These are phyloP conservation scores for Lasioglossum malachurum DNA, from an alignment of 2,888 invertebrate species.

Conservation along the genomic window DNA sequence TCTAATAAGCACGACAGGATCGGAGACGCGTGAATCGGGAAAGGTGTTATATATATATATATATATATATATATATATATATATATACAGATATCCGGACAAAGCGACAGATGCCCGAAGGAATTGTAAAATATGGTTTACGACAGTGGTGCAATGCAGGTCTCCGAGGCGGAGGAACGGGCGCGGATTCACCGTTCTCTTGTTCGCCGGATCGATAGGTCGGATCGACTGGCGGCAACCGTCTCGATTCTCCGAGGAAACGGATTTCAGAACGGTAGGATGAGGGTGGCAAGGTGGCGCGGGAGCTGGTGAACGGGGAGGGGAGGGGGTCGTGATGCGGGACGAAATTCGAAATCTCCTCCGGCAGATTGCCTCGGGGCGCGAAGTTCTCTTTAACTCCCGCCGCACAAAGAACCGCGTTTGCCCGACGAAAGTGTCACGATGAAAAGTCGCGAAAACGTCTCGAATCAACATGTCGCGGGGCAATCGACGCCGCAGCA, in stretches of 20 bases:
- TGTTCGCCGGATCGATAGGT: slow-evolving; percentile 59
- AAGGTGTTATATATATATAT: slow-evolving; percentile 5
- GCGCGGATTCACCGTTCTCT: slow-evolving; percentile 50
- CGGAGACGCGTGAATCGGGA: slow-evolving; percentile 36
- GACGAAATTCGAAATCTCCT: slow-evolving; percentile 73
- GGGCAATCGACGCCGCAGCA: slow-evolving; percentile 64
- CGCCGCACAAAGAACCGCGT: slow-evolving; percentile 70
- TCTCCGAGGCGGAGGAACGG: slow-evolving; percentile 35
- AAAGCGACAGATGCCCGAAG: slow-evolving; percentile 53
- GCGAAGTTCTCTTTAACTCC: slow-evolving; percentile 70
- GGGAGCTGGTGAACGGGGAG: background rate
- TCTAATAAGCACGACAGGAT: slow-evolving; percentile 5
- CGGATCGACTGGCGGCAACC: slow-evolving; percentile 63
- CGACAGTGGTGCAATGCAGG: slow-evolving; percentile 58
- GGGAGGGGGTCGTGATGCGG: slow-evolving; percentile 32
- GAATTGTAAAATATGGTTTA: slow-evolving; percentile 67
- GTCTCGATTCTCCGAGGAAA: slow-evolving; percentile 69
- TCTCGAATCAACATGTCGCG: slow-evolving; percentile 69
- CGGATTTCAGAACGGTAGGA: slow-evolving; percentile 63
- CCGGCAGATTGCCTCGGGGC: slow-evolving; percentile 69
- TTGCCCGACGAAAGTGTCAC: slow-evolving; percentile 64
- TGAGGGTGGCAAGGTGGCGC: background rate
- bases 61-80: too few species aligned
- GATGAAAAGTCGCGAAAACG: slow-evolving; percentile 67
- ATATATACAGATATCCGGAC: slow-evolving; percentile 22